These are phyloP conservation scores for Ageneiosus marmoratus DNA, from an alignment of 2,113 vertebrate species.

Conservation along the genomic window DNA sequence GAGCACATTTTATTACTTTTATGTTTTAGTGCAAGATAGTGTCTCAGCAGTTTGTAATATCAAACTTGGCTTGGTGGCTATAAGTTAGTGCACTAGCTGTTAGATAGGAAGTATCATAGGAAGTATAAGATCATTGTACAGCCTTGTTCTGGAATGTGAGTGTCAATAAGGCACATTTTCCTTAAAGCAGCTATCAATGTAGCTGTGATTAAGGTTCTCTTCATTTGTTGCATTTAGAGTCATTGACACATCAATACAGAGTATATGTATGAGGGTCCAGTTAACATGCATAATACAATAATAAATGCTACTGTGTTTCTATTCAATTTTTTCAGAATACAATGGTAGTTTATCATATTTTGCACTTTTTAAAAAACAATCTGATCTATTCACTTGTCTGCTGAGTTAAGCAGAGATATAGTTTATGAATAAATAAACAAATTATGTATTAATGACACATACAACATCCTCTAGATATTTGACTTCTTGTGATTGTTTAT, in stretches of 20 bases:
- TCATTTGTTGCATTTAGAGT: slow-evolving; percentile 43
- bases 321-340: background rate
- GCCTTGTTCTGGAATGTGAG: slow-evolving; percentile 8
- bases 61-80: slow-evolving; percentile 14
- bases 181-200: slow-evolving; percentile 46
- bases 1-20: slow-evolving; percentile 33
- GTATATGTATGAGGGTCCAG: slow-evolving; percentile 5
- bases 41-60: slow-evolving; percentile 34
- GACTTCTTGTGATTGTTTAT: background rate
- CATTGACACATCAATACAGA: slow-evolving; percentile 29
- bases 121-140: slow-evolving; percentile 32
- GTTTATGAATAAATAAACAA: background rate
- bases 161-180: slow-evolving; percentile 49
- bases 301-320: slow-evolving; percentile 24
- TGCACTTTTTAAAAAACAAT: background rate
- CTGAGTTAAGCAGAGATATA: background rate
- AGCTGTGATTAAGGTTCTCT: slow-evolving; percentile 50
- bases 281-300: slow-evolving; percentile 37
- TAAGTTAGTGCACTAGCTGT: slow-evolving; percentile 29
- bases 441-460: background rate
- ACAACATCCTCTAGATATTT: slow-evolving; percentile 1
- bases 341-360: background rate
- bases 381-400: background rate
- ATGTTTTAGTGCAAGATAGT: slow-evolving; percentile 10
- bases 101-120: slow-evolving; percentile 5